A percentile compares a stretch with the other conserved stretches of the same genome.
Conservation (phyloP, 2,113 vertebrate species). For the Echinops telfairi region DNA sequence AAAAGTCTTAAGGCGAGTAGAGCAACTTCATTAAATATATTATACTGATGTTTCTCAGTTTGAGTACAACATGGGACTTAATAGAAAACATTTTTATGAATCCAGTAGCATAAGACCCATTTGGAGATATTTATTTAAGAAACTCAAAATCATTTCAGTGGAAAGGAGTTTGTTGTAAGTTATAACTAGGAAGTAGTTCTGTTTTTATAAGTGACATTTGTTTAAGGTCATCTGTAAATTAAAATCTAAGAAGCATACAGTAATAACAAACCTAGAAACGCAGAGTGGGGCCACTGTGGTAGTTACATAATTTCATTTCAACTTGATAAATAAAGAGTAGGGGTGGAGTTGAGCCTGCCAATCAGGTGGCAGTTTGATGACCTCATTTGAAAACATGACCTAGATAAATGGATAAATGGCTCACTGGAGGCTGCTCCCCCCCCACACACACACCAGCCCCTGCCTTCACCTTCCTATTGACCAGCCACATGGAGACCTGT, state of each 20-base stretch:
- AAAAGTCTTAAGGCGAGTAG: no score
- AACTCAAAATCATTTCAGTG: not conserved
- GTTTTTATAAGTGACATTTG: not conserved
- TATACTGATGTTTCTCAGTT: not conserved
- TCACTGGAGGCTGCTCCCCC: no score
- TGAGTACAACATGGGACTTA: not conserved
- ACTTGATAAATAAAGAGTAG: no score
- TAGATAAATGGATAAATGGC: no score
- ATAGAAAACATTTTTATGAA: not conserved
- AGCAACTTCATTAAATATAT: no score
- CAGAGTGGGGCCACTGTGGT: not conserved
- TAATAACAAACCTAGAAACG: not conserved
- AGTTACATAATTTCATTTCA: no score
- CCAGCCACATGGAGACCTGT: no score
- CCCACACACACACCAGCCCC: no score
- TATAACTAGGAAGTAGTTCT: not conserved
- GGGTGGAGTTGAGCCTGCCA: no score
- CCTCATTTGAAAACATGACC: no score
- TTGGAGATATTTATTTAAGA: not conserved
- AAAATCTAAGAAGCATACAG: not conserved
- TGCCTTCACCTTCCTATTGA: no score
- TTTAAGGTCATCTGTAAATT: not conserved
- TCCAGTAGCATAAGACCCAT: not conserved
- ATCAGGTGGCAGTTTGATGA: no score
- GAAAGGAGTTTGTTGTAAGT: not conserved